Conservation (phyloP, 2,113 vertebrate genomes). For the Myiagra hebetior region DNA sequence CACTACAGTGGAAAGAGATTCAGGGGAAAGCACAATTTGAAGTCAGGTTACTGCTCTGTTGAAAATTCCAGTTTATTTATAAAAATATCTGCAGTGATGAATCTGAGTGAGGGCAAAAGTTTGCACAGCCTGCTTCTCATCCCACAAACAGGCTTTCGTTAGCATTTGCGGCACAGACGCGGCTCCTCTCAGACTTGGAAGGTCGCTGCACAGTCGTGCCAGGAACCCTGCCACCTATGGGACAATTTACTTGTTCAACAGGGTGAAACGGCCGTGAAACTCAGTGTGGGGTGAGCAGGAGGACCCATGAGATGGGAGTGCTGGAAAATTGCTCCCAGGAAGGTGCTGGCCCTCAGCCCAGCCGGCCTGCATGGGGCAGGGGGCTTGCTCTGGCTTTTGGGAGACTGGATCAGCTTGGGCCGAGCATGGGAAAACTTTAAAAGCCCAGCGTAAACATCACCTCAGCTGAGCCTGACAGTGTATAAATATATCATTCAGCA, state of each 20-base stretch:
- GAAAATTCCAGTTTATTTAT: background rate
- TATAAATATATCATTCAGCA: slow-evolving; percentile 17
- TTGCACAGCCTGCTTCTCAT: background rate
- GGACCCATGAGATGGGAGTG: background rate
- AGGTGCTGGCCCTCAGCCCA: background rate
- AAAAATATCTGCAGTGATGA: background rate
- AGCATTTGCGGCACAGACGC: background rate
- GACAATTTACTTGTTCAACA: background rate
- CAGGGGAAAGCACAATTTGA: background rate
- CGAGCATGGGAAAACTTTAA: background rate
- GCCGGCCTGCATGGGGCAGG: accelerated
- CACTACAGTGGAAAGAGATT: background rate
- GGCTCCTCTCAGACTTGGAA: background rate
- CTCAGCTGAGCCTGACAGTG: background rate
- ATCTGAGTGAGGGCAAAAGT: background rate
- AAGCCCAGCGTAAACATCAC: background rate
- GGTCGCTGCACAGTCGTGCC: background rate
- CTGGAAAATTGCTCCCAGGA: background rate
- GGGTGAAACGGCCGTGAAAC: background rate
- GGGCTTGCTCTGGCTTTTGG: background rate
- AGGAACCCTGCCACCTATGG: background rate
- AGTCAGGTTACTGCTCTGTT: background rate
- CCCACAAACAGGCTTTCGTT: background rate
- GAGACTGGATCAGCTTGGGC: background rate
- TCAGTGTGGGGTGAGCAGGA: background rate